Base-by-base conservation (phyloP, 2,888 invertebrate genomes). In the Eilema caniola region DNA sequence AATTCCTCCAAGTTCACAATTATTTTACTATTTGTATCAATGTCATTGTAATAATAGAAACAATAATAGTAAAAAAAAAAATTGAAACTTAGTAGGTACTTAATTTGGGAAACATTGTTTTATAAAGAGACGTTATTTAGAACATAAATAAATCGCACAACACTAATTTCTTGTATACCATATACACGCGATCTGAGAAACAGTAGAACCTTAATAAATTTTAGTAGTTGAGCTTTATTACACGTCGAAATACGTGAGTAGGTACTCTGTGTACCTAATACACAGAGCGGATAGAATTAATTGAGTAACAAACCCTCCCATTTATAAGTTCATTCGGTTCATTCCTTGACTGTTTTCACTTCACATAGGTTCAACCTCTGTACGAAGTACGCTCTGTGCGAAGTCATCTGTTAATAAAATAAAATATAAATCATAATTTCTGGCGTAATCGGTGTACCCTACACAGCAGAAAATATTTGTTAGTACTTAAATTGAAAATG, bases 221-320 rank as follows among this genome's bases (percentile, higher is more conserved):
- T 53, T n/a, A 53, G 53, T 53, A 53, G 53, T 53, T 53, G 53
- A n/a, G 53, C 53, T 53, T 53, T 53, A 53, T 53, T 53, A 53
- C 53, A 53, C 53, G n/a, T 53, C 53, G 53, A 53, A 53, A n/a
- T n/a, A 53, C 53, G 53, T n/a, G n/a, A 53, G n/a, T n/a, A n/a
- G n/a, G 53, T n/a, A 53, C 53, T n/a, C 53, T n/a, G n/a, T n/a
- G n/a, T 10, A 53, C n/a, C 8, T 1, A n/a, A n/a, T 53, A 53
- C 53, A 53, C 53, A 53, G 8, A 53, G n/a, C n/a, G 8, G n/a
- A 41, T 41, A 16, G 41, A 16, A 16, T 16, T 41, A 41, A 41
- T 41, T 41, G 16, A 16, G 16, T 3, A 14, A 41, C 41, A 41
- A 41, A 16, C 41, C 41, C 41, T 41, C 41, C 16, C 14, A 16